A percentile compares a stretch with the other conserved stretches of the same genome.
Conservation (phyloP, 2,888 invertebrate species). For the Latrodectus hesperus region DNA sequence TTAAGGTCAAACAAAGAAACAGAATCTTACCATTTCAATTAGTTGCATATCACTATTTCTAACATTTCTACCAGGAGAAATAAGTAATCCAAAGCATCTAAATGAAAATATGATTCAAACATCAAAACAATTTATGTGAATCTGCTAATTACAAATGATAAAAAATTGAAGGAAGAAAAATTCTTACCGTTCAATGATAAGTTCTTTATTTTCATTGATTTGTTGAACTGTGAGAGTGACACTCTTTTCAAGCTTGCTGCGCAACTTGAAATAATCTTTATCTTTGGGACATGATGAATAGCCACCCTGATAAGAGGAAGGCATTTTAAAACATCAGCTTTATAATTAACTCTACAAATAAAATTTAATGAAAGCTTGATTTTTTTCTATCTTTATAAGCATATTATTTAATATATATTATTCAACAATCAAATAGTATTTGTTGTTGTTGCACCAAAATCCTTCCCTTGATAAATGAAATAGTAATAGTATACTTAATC, state of each 20-base stretch:
- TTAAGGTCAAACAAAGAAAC: neutral
- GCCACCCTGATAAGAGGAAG: conserved; percentile 78
- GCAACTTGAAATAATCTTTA: conserved; percentile 87
- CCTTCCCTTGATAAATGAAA: no score
- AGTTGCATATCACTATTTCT: conserved; percentile 92
- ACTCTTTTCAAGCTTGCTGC: conserved; percentile 90
- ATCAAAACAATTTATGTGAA: neutral
- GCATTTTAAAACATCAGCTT: no score
- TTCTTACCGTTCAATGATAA: conserved; percentile 65
- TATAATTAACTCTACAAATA: no score
- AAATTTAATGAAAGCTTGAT: no score
- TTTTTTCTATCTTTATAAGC: no score
- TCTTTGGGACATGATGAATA: conserved; percentile 91
- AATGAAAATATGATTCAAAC: conserved; percentile 10
- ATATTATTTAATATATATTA: no score
- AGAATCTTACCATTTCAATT: conserved; percentile 80
- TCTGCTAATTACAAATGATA: no score
- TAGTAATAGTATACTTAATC: no score
- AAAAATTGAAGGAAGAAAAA: neutral
- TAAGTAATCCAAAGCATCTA: conserved; percentile 91
- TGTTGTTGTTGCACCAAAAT: no score
- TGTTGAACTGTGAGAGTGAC: conserved; percentile 87
- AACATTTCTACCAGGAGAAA: conserved; percentile 94
- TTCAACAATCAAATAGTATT: no score
- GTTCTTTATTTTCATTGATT: conserved; percentile 69